Evolutionary conservation across 92 coral and sea anemone species (phyloP).

Genomic region (Chrysogorgia sp.): DNA sequence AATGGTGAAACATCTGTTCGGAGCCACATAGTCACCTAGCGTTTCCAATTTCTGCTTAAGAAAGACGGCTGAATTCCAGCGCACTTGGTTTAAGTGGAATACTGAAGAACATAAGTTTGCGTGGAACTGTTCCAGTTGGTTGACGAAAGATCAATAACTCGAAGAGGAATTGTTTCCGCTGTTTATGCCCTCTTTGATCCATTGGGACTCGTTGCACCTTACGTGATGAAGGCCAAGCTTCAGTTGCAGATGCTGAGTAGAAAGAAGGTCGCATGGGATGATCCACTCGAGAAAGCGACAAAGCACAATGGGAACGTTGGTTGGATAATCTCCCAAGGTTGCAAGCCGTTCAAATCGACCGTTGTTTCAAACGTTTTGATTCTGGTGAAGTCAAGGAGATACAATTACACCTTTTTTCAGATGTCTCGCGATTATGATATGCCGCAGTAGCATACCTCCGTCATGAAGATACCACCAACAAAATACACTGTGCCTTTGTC

Average conservation of each 20-base stretch:
- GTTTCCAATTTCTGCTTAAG: too few species aligned
- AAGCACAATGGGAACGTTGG: constrained; percentile 53
- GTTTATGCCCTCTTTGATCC: neutral
- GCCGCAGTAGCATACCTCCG: constrained; percentile 33
- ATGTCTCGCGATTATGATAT: constrained; percentile 12
- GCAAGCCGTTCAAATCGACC: constrained; percentile 28
- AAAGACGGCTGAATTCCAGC: too few species aligned
- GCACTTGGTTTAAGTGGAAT: constrained; percentile 39
- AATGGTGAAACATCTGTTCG: constrained; percentile 63
- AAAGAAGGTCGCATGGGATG: constrained; percentile 59
- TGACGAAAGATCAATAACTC: neutral
- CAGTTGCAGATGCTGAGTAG: too few species aligned
- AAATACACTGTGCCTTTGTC: constrained; percentile 36
- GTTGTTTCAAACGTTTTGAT: constrained; percentile 55
- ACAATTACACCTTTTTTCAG: too few species aligned
- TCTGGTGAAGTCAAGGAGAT: too few species aligned
- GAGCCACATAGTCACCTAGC: constrained; percentile 65
- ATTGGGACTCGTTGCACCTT: neutral
- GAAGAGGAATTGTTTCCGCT: too few species aligned
- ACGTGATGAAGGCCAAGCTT: too few species aligned
- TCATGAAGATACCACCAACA: constrained; percentile 11
- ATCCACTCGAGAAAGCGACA: constrained; percentile 35
- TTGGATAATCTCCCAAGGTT: constrained; percentile 46
- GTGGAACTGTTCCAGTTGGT: neutral
- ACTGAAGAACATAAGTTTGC: constrained; percentile 28